Percentiles rank a stretch among this genome's conserved stretches.
Conservation (phyloP, 2,797 vertebrate genomes). For the Xenentodon cancila region DNA sequence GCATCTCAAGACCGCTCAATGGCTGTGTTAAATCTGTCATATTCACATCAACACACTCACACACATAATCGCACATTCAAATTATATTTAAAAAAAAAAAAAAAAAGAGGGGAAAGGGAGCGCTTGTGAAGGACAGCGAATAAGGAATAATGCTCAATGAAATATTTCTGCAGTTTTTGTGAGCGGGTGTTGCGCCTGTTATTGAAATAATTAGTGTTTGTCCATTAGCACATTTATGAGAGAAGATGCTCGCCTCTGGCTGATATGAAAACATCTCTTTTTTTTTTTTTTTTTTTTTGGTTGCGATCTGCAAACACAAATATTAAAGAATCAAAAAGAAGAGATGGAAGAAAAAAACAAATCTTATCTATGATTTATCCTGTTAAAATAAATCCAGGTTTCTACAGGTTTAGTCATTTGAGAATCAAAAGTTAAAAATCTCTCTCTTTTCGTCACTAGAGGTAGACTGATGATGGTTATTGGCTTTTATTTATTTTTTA, state of each 20-base stretch:
- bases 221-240: conserved; percentile 66
- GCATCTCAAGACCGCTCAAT: conserved; percentile 76
- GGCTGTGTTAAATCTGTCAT: conserved; percentile 76
- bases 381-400: neutral
- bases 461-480: too few species aligned
- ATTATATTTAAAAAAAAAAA: conserved; percentile 35
- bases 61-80: conserved; percentile 46
- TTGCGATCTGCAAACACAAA: conserved; percentile 49
- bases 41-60: conserved; percentile 47
- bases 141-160: conserved; percentile 56
- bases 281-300: conserved; percentile 7
- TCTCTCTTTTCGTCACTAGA: too few species aligned
- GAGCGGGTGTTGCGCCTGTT: conserved; percentile 43
- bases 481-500: too few species aligned
- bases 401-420: neutral
- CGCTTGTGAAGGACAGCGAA: conserved; percentile 36
- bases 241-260: conserved; percentile 64
- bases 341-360: conserved; percentile 5
- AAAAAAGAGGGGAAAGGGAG: conserved; percentile 24
- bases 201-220: conserved; percentile 71
- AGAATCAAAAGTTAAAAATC: too few species aligned
- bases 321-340: conserved; percentile 33
- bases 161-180: conserved; percentile 63
- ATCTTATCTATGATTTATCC: neutral
- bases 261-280: conserved; percentile 53